phyloP scores from a whole-genome alignment of 1,140 invertebrate genomes.

The Trichomalopsis sarcophagae region DNA sequence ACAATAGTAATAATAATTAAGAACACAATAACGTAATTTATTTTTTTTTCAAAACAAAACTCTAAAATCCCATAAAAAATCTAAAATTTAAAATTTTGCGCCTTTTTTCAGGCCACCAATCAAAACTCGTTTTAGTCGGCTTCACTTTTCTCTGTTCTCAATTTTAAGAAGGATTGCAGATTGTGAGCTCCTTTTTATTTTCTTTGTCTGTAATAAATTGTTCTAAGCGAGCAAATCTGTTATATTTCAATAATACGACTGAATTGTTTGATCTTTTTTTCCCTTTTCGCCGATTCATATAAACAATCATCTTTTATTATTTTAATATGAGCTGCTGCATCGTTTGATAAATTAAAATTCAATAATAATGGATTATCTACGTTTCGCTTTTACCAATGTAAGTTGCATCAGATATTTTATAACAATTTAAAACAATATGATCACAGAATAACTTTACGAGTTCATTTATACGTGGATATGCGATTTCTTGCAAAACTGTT shows the following conservation, averaged over 20 bases:
- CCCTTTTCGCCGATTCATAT: background rate
- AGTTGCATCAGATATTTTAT: background rate
- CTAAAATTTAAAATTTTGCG: no score
- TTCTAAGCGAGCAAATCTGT: background rate
- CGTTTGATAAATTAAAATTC: background rate
- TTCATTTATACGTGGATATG: background rate
- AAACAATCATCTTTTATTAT: slow-evolving; percentile 9
- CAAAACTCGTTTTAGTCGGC: no score
- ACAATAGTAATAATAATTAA: no score
- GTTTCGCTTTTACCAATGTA: background rate
- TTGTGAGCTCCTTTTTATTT: background rate
- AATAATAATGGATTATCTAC: background rate
- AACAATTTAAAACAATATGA: background rate
- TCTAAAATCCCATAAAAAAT: no score
- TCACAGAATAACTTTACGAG: background rate
- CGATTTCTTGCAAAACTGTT: background rate
- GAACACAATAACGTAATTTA: no score
- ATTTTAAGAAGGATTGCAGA: no score
- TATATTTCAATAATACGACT: background rate
- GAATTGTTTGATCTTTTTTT: slow-evolving; percentile 2
- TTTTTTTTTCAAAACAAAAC: no score
- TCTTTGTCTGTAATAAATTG: background rate
- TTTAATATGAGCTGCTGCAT: background rate
- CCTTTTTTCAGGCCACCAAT: no score
- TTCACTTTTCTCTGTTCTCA: no score